These are phyloP conservation scores for Tridacna gigas DNA, from an alignment of 2,888 invertebrate genomes.

Conservation along the genomic window DNA sequence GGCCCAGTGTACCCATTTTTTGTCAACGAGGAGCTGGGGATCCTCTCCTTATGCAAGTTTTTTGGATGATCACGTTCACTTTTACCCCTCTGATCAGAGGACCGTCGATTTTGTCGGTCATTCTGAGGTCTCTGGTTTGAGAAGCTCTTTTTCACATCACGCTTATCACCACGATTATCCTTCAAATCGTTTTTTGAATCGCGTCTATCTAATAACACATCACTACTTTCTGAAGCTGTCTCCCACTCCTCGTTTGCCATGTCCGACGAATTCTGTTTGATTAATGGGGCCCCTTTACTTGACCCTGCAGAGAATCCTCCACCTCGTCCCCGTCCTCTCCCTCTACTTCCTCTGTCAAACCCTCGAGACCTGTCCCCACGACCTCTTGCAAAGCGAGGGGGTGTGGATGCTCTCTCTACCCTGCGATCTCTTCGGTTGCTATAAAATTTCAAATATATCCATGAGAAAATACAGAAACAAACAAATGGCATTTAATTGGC, in stretches of 20 bases:
- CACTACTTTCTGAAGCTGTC: conserved; percentile 92
- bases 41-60: conserved; percentile 78
- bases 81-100: conserved; percentile 51
- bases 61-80: conserved; percentile 65
- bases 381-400: conserved; percentile 75
- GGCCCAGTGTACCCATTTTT: conserved; percentile 79
- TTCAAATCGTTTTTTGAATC: conserved; percentile 80
- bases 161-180: conserved; percentile 72
- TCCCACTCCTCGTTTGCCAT: conserved; percentile 88
- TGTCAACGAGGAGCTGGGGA: conserved; percentile 76
- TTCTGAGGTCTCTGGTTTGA: conserved; percentile 84
- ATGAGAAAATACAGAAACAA: too few species aligned
- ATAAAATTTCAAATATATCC: not conserved
- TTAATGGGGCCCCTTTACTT: conserved; percentile 78
- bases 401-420: conserved; percentile 75
- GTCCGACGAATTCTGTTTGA: conserved; percentile 83
- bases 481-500: too few species aligned
- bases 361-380: conserved; percentile 48
- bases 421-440: conserved; percentile 66
- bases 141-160: conserved; percentile 83
- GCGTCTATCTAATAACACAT: conserved; percentile 81
- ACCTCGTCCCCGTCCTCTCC: conserved; percentile 79
- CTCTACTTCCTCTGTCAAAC: conserved; percentile 44
- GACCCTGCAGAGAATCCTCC: conserved; percentile 71
- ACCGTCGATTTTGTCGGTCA: conserved; percentile 81